phyloP scores from a whole-genome alignment of 2,797 vertebrate genomes.

The Mergus octosetaceus region DNA sequence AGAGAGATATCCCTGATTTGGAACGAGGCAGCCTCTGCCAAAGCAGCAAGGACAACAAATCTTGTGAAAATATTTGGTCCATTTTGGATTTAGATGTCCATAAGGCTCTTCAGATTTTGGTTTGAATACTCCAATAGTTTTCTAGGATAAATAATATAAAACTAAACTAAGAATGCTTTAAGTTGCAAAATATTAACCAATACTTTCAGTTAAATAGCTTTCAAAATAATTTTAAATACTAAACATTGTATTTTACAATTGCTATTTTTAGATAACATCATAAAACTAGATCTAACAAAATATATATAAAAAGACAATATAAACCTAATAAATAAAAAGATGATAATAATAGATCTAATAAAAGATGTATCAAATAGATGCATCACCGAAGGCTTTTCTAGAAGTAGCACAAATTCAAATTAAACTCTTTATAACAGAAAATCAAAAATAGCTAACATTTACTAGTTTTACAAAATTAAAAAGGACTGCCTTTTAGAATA shows the following conservation, averaged over 20 bases:
- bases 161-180: not conserved
- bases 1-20: constrained; percentile 98
- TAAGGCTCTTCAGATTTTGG: constrained; percentile 99
- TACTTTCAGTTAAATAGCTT: not conserved
- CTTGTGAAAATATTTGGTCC: constrained; percentile 99
- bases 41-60: constrained; percentile 98
- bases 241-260: not conserved
- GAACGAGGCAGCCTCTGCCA: constrained; percentile 93
- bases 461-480: not conserved
- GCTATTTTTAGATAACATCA: not conserved
- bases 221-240: not conserved
- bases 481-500: not conserved
- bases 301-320: no score
- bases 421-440: not conserved
- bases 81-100: constrained; percentile 97
- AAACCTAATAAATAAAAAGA: no score
- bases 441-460: not conserved
- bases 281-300: not conserved
- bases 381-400: not conserved
- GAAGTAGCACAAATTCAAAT: not conserved
- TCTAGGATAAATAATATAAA: constrained; percentile 75
- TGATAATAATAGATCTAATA: not conserved
- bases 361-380: not conserved
- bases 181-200: not conserved
- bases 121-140: constrained; percentile 95